phyloP scores from a whole-genome alignment of 2,113 vertebrate genomes.

The Scatophagus argus region DNA sequence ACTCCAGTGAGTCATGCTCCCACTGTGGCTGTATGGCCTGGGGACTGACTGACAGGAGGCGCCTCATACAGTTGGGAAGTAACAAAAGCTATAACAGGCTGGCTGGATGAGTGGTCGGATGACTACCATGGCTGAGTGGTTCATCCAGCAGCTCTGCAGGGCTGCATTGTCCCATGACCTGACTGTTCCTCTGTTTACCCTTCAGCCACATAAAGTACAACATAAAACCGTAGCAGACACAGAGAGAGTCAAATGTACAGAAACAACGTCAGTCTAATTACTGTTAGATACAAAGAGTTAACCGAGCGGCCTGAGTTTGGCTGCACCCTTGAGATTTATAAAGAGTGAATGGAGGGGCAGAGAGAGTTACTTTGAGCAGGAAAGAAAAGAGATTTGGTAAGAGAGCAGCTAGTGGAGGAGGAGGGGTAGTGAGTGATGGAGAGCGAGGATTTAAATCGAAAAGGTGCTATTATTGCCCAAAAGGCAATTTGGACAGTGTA shows the following conservation, averaged over 20 bases:
- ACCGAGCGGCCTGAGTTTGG: conserved; percentile 62
- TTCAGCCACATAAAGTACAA: conserved; percentile 65
- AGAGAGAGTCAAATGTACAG: conserved; percentile 53
- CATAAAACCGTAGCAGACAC: conserved; percentile 55
- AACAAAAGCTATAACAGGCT: conserved; percentile 54
- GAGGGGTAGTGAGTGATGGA: conserved; percentile 25
- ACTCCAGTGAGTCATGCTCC: conserved; percentile 67
- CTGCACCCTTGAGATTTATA: conserved; percentile 64
- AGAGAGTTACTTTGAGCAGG: conserved; percentile 44
- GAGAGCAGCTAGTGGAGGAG: conserved; percentile 29
- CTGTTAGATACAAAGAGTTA: conserved; percentile 65
- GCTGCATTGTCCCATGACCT: conserved; percentile 54
- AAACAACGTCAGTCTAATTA: conserved; percentile 62
- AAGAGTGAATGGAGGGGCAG: conserved; percentile 35
- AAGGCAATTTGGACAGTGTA: conserved; percentile 56
- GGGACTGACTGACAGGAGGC: conserved; percentile 38
- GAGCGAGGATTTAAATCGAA: conserved; percentile 57
- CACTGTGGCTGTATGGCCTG: conserved; percentile 40
- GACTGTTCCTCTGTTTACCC: conserved; percentile 62
- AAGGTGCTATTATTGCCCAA: conserved; percentile 48
- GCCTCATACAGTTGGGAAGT: conserved; percentile 39
- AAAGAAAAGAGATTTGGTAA: conserved; percentile 30
- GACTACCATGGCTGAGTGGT: conserved; percentile 58
- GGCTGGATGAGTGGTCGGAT: conserved; percentile 49
- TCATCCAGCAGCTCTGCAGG: conserved; percentile 52